A percentile compares a stretch with the other conserved stretches of the same genome.
Evolutionary conservation across 2,797 vertebrate species (phyloP).

Genomic region (Neosalanx taihuensis): DNA sequence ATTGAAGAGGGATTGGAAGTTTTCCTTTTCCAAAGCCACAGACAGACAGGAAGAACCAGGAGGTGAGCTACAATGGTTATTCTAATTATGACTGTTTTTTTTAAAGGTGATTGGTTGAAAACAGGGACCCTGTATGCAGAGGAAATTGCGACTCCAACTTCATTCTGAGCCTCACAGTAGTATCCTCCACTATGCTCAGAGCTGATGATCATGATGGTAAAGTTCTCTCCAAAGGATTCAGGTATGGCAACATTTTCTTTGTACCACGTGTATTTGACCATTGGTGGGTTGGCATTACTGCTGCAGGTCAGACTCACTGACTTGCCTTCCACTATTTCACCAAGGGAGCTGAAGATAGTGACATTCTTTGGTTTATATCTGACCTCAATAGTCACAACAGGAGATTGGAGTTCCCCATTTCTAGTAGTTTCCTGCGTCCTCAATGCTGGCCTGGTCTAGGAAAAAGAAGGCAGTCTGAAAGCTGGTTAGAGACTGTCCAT

Average conservation of each 20-base stretch:
- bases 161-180: constrained; percentile 37
- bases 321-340: constrained; percentile 19
- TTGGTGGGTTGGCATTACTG: constrained; percentile 36
- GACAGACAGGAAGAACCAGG: too few relatives aligned
- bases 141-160: neutral
- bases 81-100: too few relatives aligned
- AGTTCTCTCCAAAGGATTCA: constrained; percentile 25
- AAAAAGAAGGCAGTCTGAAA: too few relatives aligned
- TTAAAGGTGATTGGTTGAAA: too few relatives aligned
- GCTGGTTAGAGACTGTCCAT: too few relatives aligned
- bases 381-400: constrained; percentile 21
- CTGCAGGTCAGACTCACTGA: constrained; percentile 42
- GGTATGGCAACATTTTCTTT: constrained; percentile 10
- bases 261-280: constrained; percentile 31
- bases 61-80: too few relatives aligned
- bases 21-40: too few relatives aligned
- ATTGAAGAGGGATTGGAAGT: too few relatives aligned
- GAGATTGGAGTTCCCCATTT: neutral
- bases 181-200: constrained; percentile 38
- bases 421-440: constrained; percentile 29
- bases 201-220: constrained; percentile 23
- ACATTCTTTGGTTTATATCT: constrained; percentile 14
- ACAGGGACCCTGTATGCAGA: neutral
- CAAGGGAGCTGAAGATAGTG: constrained; percentile 21
- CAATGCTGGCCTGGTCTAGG: constrained; percentile 18